Evolutionary conservation across 2,113 vertebrate species (phyloP).

Genomic region (Neofelis nebulosa): DNA sequence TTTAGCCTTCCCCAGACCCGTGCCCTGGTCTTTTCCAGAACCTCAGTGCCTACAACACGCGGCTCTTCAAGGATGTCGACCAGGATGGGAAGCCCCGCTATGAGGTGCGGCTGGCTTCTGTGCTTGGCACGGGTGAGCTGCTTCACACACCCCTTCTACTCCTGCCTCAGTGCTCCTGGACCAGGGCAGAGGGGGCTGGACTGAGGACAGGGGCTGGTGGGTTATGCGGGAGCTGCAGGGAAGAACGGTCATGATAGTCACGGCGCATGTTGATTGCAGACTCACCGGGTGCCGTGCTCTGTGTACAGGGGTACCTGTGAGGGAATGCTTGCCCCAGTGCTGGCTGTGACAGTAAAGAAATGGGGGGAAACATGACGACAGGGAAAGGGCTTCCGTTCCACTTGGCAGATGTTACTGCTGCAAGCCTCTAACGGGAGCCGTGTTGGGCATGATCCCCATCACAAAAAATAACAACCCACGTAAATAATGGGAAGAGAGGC

Average conservation of each 20-base stretch:
- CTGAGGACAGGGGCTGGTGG: neutral
- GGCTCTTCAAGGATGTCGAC: slow-evolving; percentile 89
- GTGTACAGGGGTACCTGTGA: neutral
- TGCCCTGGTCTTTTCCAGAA: slow-evolving; percentile 82
- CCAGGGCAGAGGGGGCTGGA: fast-evolving
- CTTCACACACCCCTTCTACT: fast-evolving
- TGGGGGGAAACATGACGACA: neutral
- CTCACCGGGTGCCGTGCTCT: neutral
- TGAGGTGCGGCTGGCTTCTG: slow-evolving; percentile 93
- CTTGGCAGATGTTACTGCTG: fast-evolving
- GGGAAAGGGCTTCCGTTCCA: neutral
- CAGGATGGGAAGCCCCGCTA: slow-evolving; percentile 85
- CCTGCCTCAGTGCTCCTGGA: neutral
- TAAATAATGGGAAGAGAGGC: neutral
- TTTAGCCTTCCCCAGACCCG: neutral
- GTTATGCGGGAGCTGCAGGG: neutral
- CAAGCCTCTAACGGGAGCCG: neutral
- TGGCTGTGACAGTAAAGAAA: neutral
- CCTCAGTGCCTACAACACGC: slow-evolving; percentile 94
- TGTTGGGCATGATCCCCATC: neutral
- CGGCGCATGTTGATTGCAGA: fast-evolving
- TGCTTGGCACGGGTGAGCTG: slow-evolving; percentile 88
- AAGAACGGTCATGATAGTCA: neutral
- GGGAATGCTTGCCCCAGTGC: neutral
- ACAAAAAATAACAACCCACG: neutral